These are phyloP conservation scores for Rutpela maculata DNA, from an alignment of 2,888 invertebrate species.

Conservation along the genomic window DNA sequence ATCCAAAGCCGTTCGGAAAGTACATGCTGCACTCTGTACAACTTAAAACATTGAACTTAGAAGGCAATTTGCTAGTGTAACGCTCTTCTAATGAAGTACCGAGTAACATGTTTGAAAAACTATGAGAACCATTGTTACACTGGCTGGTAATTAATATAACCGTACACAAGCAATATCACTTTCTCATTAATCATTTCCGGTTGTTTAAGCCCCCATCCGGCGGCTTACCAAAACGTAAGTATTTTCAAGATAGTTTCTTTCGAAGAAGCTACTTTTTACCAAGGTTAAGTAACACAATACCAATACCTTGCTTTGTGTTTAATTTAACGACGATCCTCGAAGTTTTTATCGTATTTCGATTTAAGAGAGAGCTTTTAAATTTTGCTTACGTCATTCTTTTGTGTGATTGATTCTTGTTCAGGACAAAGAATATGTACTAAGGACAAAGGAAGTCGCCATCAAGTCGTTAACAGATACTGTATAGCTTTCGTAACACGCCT, in stretches of 20 bases:
- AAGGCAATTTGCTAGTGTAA: background rate
- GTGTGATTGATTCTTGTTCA: constrained; percentile 23
- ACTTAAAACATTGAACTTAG: background rate
- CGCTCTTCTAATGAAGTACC: constrained; percentile 9
- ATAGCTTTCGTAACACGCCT: constrained; percentile 43
- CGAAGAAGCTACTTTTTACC: constrained; percentile 19
- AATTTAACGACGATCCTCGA: constrained; percentile 12
- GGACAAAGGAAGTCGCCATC: constrained; percentile 45
- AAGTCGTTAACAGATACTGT: constrained; percentile 28
- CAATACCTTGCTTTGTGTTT: background rate
- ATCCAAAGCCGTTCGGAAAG: no score
- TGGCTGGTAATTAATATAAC: constrained; percentile 21
- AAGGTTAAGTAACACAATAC: background rate
- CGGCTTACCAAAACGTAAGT: background rate
- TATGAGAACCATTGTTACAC: constrained; percentile 24
- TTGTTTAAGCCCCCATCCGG: constrained; percentile 3
- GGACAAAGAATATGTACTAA: constrained; percentile 42
- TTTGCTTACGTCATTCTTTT: constrained; percentile 45
- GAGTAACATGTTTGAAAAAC: constrained; percentile 14
- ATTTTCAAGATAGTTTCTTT: constrained; percentile 12
- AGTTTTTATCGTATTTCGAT: constrained; percentile 18
- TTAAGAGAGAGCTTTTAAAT: constrained; percentile 17
- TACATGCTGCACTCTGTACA: background rate
- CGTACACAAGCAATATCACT: constrained; percentile 12
- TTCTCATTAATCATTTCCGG: constrained; percentile 14